Conservation (phyloP, 2,888 invertebrate genomes). For the Gisinianus flammeolus region DNA sequence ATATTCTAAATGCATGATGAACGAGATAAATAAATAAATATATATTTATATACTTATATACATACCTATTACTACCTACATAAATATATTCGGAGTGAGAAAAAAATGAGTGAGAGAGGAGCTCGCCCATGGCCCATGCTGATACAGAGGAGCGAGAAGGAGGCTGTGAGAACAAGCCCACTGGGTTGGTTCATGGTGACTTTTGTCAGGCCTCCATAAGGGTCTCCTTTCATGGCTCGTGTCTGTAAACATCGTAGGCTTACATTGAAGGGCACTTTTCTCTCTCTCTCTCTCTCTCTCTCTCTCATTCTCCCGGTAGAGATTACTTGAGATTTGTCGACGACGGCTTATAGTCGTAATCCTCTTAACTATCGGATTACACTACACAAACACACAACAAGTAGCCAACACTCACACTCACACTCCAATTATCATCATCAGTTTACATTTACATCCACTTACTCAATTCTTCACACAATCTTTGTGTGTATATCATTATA, state of each 20-base stretch:
- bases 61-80: no score
- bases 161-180: slow-evolving; percentile 39
- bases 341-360: slow-evolving; percentile 20
- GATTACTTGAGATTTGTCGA: slow-evolving; percentile 25
- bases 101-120: background rate
- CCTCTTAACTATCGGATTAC: slow-evolving; percentile 37
- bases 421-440: background rate
- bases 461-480: background rate
- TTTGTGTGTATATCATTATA: no score
- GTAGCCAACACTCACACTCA: background rate
- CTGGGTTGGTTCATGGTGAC: slow-evolving; percentile 26
- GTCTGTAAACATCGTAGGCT: slow-evolving; percentile 49
- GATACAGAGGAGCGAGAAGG: slow-evolving; percentile 40
- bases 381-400: slow-evolving; percentile 12
- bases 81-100: slow-evolving; percentile 14
- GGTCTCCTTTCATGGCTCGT: slow-evolving; percentile 54
- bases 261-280: slow-evolving; percentile 38
- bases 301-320: no score
- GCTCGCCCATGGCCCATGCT: slow-evolving; percentile 26
- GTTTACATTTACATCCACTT: no score
- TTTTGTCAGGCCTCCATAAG: slow-evolving; percentile 46
- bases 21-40: no score
- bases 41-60: no score
- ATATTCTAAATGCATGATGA: no score
- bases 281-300: no score